phyloP scores from a whole-genome alignment of 1,140 invertebrate species.

The Mamestra configurata region DNA sequence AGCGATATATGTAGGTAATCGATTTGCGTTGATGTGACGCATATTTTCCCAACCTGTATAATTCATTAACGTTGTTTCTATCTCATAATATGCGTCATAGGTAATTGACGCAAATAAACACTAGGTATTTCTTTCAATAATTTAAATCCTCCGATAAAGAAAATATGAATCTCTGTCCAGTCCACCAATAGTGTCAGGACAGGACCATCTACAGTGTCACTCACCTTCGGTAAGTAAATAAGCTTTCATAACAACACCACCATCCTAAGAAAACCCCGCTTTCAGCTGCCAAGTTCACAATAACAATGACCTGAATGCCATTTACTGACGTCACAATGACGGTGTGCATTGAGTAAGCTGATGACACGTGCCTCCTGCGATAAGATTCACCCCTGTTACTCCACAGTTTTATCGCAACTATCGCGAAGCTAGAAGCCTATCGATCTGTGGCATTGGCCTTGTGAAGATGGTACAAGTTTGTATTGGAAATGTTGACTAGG shows the following conservation, averaged over 20 bases:
- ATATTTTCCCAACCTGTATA: too few relatives aligned
- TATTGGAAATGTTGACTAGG: slow-evolving; percentile 6
- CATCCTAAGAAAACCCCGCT: neutral
- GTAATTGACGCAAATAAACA: too few relatives aligned
- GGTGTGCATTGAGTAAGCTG: slow-evolving; percentile 45
- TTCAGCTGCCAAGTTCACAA: slow-evolving; percentile 28
- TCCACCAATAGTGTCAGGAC: too few relatives aligned
- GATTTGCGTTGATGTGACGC: too few relatives aligned
- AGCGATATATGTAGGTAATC: too few relatives aligned
- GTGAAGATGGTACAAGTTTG: slow-evolving; percentile 32
- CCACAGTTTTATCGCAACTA: slow-evolving; percentile 30
- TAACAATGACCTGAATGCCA: slow-evolving; percentile 22
- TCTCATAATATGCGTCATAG: too few relatives aligned
- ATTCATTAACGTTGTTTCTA: too few relatives aligned
- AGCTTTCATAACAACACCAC: neutral
- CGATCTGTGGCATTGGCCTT: slow-evolving; percentile 49
- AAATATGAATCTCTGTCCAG: too few relatives aligned
- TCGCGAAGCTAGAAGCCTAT: slow-evolving; percentile 7
- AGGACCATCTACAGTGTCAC: too few relatives aligned
- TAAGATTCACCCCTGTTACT: slow-evolving; percentile 40
- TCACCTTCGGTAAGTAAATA: neutral
- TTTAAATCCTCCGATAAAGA: too few relatives aligned
- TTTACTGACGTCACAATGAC: slow-evolving; percentile 19
- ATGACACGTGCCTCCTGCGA: slow-evolving; percentile 50
- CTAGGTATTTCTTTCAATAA: too few relatives aligned